Evolutionary conservation across 2,888 invertebrate genomes (phyloP).

Genomic region (Danaus chrysippus): DNA sequence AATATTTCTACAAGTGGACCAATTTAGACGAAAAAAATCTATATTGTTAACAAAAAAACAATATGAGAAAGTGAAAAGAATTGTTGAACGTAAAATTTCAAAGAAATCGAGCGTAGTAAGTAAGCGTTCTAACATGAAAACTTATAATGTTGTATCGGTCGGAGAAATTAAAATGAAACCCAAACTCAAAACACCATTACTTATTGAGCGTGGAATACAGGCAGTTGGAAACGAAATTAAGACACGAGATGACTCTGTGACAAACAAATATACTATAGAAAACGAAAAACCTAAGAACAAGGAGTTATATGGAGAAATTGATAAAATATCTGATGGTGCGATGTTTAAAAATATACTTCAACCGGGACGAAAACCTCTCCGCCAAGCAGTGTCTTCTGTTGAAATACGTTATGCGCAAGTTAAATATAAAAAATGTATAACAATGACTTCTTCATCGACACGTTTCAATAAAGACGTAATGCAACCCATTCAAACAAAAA

Average conservation of each 20-base stretch:
- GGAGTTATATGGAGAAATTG: neutral
- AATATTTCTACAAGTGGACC: conserved; percentile 51
- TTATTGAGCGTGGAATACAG: conserved; percentile 27
- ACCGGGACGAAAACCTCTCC: conserved; percentile 22
- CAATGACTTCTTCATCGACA: conserved; percentile 41
- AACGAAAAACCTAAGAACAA: conserved; percentile 5
- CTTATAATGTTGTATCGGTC: conserved; percentile 38
- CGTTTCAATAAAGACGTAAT: conserved; percentile 4
- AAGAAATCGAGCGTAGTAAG: conserved; percentile 29
- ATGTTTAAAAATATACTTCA: neutral
- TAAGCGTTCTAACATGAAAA: conserved; percentile 16
- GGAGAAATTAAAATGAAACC: conserved; percentile 39
- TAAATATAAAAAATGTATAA: conserved; percentile 41
- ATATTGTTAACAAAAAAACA: conserved; percentile 56
- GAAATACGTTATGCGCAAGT: conserved; percentile 49
- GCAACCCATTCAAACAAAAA: conserved; percentile 2
- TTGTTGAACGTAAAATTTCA: conserved; percentile 43
- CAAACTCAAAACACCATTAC: conserved; percentile 12
- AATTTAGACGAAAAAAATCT: conserved; percentile 49
- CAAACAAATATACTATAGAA: conserved; percentile 1
- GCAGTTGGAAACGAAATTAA: conserved; percentile 22
- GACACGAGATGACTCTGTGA: conserved; percentile 1
- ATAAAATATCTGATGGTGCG: conserved; percentile 1
- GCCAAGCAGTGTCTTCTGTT: conserved; percentile 47
- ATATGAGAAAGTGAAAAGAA: conserved; percentile 57